A percentile compares a stretch with the other conserved stretches of the same genome.
Evolutionary conservation across 2,113 vertebrate species (phyloP).

Genomic region (Sceloporus tristichus): DNA sequence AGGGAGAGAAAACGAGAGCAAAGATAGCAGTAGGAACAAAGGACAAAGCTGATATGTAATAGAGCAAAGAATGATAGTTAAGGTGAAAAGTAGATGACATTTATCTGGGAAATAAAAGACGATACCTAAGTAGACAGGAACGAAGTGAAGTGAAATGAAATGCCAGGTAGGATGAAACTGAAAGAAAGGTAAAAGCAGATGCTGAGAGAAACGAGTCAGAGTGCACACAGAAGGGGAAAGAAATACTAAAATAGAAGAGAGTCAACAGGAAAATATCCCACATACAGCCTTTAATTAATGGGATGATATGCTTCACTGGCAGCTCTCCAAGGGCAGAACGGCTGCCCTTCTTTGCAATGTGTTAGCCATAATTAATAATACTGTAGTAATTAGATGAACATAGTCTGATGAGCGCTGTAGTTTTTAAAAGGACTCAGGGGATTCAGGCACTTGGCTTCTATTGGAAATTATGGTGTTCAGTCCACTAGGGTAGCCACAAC

Average conservation of each 20-base stretch:
- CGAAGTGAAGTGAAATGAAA: conserved; percentile 20
- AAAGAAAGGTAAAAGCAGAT: conserved; percentile 11
- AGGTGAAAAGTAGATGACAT: neutral
- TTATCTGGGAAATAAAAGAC: neutral
- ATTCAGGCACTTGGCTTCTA: conserved; percentile 2
- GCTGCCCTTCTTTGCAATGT: conserved; percentile 41
- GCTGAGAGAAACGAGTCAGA: conserved; percentile 10
- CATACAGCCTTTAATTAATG: conserved; percentile 37
- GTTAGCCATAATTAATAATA: conserved; percentile 49
- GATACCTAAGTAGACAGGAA: neutral
- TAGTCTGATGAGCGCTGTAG: conserved; percentile 34
- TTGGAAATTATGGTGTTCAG: conserved; percentile 2
- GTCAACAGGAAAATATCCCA: conserved; percentile 21
- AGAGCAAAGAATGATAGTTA: neutral
- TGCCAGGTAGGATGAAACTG: neutral
- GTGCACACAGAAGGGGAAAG: neutral
- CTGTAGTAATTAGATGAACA: conserved; percentile 48
- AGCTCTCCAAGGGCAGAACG: conserved; percentile 39
- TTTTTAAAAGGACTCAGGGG: conserved; percentile 38
- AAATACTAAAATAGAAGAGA: conserved; percentile 23
- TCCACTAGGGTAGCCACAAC: neutral
- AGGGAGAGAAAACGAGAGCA: neutral
- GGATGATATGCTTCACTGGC: conserved; percentile 38
- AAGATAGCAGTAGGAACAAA: neutral
- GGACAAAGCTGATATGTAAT: neutral